Base-by-base conservation (phyloP, 2,113 vertebrate species). In the Acrocephalus kingi region DNA sequence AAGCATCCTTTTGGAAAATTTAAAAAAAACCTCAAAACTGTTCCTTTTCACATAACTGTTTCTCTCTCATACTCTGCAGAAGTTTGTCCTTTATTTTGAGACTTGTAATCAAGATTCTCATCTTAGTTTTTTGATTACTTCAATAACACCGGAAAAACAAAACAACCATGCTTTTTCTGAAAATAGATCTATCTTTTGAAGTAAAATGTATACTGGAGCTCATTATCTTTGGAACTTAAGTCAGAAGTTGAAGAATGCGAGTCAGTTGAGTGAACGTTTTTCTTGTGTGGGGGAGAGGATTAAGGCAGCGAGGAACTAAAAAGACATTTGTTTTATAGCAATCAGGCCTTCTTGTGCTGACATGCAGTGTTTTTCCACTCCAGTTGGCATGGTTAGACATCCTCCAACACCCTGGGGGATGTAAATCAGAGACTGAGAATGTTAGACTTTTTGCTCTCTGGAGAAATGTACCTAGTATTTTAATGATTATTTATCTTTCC, bases 281-380 rank as follows among this genome's bases (percentile, higher is more conserved):
- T 74, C 43, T 72, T 17, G 3, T 56, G 5, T 69, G 5, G 15
- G 11, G 21, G 24, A 27, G 18, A 22, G 39, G 30, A 51, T 56
- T 63, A 80, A 51, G 28, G 37, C 37, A 35, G 35, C 74, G 54
- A 82, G 66, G 56, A 90, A 37, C 72, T 88, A 61, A 89, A 74
- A 90, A 64, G 46, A 35, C 48, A 43, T 46, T 90, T 96, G 72
- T 92, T 96, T 93, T 35, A 35, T 67, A 78, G 83, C 61, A 85
- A 55, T 77, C 74, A 68, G n/a, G 43, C 69, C 56, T 95, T 95
- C 75, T 89, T 45, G 4, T 97, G 93, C 92, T 96, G 95, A 94
- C 85, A 77, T 68, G 37, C 62, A 92, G 86, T 91, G 43, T 86
- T 97, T 97, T 97, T 97, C 93, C 93, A 97, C 90, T 87, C 66